phyloP scores from a whole-genome alignment of 2,888 invertebrate genomes.

The Drosophila greeni region DNA sequence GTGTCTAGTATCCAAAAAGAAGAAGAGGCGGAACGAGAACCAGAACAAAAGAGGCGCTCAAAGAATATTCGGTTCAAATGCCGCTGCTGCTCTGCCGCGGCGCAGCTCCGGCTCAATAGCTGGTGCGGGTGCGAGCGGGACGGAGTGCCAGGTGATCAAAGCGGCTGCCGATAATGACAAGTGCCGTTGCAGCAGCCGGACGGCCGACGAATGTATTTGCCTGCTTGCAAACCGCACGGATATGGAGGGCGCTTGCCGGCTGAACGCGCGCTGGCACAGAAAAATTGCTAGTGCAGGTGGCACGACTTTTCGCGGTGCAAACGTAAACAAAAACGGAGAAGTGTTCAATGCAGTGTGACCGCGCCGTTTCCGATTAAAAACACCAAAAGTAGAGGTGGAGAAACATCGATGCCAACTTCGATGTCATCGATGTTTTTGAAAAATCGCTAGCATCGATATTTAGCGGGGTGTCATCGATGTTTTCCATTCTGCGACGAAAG shows the following conservation, averaged over 20 bases:
- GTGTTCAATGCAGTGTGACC: neutral
- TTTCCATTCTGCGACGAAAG: too few relatives aligned
- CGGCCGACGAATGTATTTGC: neutral
- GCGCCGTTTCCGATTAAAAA: too few relatives aligned
- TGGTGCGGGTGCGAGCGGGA: conserved; percentile 14
- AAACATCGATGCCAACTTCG: too few relatives aligned
- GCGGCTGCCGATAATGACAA: conserved; percentile 53
- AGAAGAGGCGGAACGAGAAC: conserved; percentile 32
- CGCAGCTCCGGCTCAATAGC: conserved; percentile 7
- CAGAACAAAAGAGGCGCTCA: conserved; percentile 36
- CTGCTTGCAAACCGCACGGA: neutral
- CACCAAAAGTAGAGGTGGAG: too few relatives aligned
- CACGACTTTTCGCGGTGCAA: conserved; percentile 50
- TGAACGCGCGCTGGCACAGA: conserved; percentile 26
- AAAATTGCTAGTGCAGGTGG: conserved; percentile 38
- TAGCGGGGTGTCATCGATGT: too few relatives aligned
- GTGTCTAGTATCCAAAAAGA: conserved; percentile 40
- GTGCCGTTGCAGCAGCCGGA: conserved; percentile 5
- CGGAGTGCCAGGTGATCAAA: conserved; percentile 59
- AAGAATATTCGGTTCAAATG: conserved; percentile 39
- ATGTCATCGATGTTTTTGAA: too few relatives aligned
- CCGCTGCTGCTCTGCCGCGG: conserved; percentile 15
- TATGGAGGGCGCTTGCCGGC: conserved; percentile 12
- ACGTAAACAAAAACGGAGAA: conserved; percentile 61
- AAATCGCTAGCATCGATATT: too few relatives aligned